These are phyloP conservation scores for Emydocephalus ijimae DNA, from an alignment of 2,113 vertebrate species.

Conservation along the genomic window DNA sequence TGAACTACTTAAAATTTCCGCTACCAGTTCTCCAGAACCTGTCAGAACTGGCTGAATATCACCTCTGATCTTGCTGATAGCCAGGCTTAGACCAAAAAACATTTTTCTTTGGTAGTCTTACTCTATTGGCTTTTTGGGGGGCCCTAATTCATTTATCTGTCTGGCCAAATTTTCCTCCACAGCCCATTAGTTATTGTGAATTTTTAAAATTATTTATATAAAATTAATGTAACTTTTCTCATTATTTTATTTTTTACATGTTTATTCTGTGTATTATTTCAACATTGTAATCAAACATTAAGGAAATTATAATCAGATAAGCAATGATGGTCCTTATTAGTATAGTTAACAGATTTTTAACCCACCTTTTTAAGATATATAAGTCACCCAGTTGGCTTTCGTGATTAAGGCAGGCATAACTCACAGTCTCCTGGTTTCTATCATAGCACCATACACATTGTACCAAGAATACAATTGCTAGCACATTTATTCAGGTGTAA, in stretches of 20 bases:
- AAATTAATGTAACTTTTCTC: neutral
- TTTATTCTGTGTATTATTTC: neutral
- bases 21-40: no score
- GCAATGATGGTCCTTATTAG: neutral
- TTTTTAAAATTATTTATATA: neutral
- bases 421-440: neutral
- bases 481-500: neutral
- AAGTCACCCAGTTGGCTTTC: neutral
- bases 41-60: no score
- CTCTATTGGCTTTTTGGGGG: neutral
- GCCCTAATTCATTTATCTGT: no score
- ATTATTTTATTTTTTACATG: neutral
- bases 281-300: neutral
- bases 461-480: neutral
- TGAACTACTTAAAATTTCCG: no score
- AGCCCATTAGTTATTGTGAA: neutral
- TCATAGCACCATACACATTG: neutral
- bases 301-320: neutral
- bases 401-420: neutral
- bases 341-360: neutral
- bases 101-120: neutral
- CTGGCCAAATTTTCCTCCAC: neutral
- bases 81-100: neutral
- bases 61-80: neutral
- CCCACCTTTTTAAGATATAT: neutral